Conservation (phyloP, 2,888 invertebrate species). For the Drosophila leonis region DNA sequence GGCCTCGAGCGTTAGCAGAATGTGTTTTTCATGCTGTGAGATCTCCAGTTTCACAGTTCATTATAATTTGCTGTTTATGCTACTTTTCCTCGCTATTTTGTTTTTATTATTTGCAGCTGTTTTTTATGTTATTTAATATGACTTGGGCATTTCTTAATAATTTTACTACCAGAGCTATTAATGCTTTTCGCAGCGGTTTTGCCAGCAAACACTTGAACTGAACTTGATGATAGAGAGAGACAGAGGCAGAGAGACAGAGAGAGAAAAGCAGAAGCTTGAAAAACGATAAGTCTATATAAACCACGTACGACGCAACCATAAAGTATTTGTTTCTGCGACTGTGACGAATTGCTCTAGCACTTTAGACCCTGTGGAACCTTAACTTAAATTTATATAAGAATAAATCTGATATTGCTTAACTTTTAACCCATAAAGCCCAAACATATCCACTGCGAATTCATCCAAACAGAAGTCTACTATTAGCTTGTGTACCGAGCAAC, state of each 20-base stretch:
- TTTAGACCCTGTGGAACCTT: not conserved
- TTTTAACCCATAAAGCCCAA: not conserved
- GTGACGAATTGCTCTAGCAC: no score
- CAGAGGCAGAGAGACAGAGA: no score
- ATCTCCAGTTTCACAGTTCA: slow-evolving; percentile 6
- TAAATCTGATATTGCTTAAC: not conserved
- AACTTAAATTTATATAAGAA: not conserved
- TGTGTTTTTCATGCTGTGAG: slow-evolving; percentile 9
- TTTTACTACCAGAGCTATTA: slow-evolving; percentile 2
- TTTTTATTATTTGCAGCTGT: not conserved
- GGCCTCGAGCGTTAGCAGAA: slow-evolving; percentile 40
- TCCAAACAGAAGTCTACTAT: not conserved
- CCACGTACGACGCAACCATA: slow-evolving; percentile 5
- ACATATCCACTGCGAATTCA: not conserved
- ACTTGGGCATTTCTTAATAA: slow-evolving; percentile 6
- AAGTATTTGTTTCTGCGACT: not conserved
- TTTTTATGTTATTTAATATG: slow-evolving; percentile 17
- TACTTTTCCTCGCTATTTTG: not conserved
- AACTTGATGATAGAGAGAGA: not conserved
- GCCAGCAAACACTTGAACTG: not conserved
- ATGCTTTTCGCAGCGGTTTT: slow-evolving; percentile 8
- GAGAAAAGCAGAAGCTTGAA: not conserved
- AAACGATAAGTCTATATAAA: slow-evolving; percentile 10
- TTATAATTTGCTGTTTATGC: slow-evolving; percentile 10
- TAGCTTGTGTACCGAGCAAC: slow-evolving; percentile 1